phyloP scores from a whole-genome alignment of 1,140 invertebrate genomes.

The Mizuhopecten yessoensis region DNA sequence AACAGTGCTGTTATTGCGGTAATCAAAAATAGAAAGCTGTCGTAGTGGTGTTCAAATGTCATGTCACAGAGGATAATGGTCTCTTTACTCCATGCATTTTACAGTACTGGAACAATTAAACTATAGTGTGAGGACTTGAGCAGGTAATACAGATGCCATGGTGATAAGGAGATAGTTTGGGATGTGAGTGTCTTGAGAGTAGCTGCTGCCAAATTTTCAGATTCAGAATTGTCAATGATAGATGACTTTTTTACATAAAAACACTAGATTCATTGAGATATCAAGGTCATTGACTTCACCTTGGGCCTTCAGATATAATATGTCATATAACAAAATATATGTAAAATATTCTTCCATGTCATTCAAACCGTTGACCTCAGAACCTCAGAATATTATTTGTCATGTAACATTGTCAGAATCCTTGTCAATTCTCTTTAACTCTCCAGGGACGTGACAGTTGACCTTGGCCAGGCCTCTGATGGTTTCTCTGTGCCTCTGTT shows the following conservation, averaged over 20 bases:
- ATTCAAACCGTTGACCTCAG: background rate
- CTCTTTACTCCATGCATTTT: no score
- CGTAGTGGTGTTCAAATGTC: no score
- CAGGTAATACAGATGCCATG: no score
- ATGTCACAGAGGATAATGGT: no score
- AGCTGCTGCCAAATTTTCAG: background rate
- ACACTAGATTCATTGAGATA: background rate
- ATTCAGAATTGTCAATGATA: background rate
- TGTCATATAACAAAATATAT: background rate
- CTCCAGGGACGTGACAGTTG: background rate
- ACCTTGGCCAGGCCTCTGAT: background rate
- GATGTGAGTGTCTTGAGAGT: background rate
- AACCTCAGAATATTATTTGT: background rate
- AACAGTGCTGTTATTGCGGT: no score
- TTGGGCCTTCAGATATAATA: background rate
- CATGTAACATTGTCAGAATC: background rate
- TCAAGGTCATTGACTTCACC: background rate
- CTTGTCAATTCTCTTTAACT: background rate
- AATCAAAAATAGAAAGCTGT: no score
- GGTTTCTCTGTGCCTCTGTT: background rate
- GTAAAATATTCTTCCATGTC: background rate
- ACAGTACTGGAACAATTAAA: no score
- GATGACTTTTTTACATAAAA: no score
- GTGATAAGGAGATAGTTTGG: no score
- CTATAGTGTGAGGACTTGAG: no score